Base-by-base conservation (phyloP, 1,140 invertebrate genomes). In the Drosophila tani region DNA sequence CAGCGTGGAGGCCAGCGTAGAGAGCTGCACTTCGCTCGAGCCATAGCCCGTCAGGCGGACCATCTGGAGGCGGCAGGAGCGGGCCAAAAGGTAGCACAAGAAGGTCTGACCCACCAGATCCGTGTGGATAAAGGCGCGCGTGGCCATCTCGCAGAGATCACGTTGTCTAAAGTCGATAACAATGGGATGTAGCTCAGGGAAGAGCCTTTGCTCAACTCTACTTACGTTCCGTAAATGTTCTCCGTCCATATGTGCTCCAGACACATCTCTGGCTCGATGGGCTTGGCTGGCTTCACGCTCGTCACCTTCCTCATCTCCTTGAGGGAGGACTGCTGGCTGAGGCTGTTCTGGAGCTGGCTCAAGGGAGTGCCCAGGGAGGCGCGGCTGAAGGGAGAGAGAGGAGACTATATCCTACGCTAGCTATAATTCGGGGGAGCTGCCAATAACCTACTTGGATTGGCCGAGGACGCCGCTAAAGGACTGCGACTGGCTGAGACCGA, bases 201-300 rank as follows among this genome's bases (percentile, higher is more conserved):
- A 35, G 32, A 35, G 8, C 8, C 0, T 2, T 0, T 19, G 9
- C 5, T 2, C 15, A 5, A 9, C 2, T 24, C 15, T 38, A 81
- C 90, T 71, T 59, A 93, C 83, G 91, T 92, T 53, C 94, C 91
- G n/a, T 93, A 93, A 46, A 94, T 93, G 71, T 93, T 95, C 86
- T 98, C 97, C 0, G 96, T 97, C 97, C 97, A 98, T 17, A 98
- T 93, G 81, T 97, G 96, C 86, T 98, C 97, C 19, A 98, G 93
- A 92, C 97, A 98, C 55, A 98, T 94, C 79, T 97, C 96, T 2
- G 97, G 97, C 67, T 96, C 96, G 15, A 98, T 93, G 5, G 97
- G 96, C 78, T 96, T 95, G 5, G 95, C 94, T 40, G 95, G 94
- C 57, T 93, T 86, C 0, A 90, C 74, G 60, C 85, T 83, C 1